These are phyloP conservation scores for Chanos chanos DNA, from an alignment of 2,797 vertebrate genomes.

Conservation along the genomic window DNA sequence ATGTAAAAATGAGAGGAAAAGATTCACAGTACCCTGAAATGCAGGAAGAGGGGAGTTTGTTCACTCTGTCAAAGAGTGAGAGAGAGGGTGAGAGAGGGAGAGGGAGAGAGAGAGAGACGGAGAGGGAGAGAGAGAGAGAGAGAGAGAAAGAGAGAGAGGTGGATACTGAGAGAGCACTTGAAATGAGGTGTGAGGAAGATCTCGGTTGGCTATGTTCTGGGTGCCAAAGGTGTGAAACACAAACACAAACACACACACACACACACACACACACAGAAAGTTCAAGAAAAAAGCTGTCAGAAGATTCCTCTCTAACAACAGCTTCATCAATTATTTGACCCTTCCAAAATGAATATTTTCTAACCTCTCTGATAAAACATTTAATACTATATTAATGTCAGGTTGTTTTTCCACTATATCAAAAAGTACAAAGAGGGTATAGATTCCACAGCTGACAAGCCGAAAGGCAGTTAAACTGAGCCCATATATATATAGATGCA, in stretches of 20 bases:
- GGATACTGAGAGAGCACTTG: constrained; percentile 49
- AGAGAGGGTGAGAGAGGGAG: constrained; percentile 49
- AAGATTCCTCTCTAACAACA: constrained; percentile 3
- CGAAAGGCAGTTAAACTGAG: too few species aligned
- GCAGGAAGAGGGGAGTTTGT: constrained; percentile 32
- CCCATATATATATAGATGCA: too few species aligned
- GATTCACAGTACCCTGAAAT: constrained; percentile 53
- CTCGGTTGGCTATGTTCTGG: constrained; percentile 56
- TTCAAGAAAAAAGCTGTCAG: constrained; percentile 18
- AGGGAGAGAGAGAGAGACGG: constrained; percentile 53
- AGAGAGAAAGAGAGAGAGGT: too few species aligned
- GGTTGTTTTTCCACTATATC: constrained; percentile 68
- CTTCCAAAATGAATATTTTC: constrained; percentile 64
- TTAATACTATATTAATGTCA: constrained; percentile 70
- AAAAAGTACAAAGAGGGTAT: constrained; percentile 14
- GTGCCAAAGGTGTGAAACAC: constrained; percentile 58
- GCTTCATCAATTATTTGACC: constrained; percentile 64
- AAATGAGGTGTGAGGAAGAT: constrained; percentile 52
- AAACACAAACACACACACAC: too few species aligned
- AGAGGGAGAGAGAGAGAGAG: too few species aligned
- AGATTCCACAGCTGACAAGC: background rate
- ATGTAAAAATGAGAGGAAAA: constrained; percentile 35
- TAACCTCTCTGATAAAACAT: constrained; percentile 48
- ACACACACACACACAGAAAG: too few species aligned
- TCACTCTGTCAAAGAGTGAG: constrained; percentile 64